Evolutionary conservation across 2,113 vertebrate species (phyloP).

Genomic region (Pseudolaguvia tuberculata): DNA sequence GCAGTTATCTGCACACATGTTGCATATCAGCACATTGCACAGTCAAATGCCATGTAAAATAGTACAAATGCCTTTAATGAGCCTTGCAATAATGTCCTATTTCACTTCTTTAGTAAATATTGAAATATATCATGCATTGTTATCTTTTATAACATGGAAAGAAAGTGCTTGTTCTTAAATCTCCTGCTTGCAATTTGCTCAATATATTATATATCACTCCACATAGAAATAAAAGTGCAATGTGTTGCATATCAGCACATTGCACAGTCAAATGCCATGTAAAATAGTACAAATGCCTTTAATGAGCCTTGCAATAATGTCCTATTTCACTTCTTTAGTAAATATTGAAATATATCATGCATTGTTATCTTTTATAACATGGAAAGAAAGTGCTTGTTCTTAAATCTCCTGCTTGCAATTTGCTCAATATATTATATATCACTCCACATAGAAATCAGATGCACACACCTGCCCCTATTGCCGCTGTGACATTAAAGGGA

Average conservation of each 20-base stretch:
- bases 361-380: not conserved
- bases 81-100: not conserved
- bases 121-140: not conserved
- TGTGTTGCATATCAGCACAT: no score
- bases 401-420: not conserved
- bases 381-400: not conserved
- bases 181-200: not conserved
- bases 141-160: not conserved
- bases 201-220: not conserved
- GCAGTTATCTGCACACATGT: no score
- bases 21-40: not conserved
- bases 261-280: not conserved
- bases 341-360: not conserved
- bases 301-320: not conserved
- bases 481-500: slow-evolving; percentile 75
- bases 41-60: not conserved
- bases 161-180: not conserved
- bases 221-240: no score
- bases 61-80: not conserved
- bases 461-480: slow-evolving; percentile 82
- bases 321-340: not conserved
- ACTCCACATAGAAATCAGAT: slow-evolving; percentile 65
- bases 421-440: not conserved
- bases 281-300: not conserved
- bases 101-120: not conserved